These are phyloP conservation scores for Arbacia lixula DNA, from an alignment of 53 echinoderm and acorn worm genomes.

Conservation along the genomic window DNA sequence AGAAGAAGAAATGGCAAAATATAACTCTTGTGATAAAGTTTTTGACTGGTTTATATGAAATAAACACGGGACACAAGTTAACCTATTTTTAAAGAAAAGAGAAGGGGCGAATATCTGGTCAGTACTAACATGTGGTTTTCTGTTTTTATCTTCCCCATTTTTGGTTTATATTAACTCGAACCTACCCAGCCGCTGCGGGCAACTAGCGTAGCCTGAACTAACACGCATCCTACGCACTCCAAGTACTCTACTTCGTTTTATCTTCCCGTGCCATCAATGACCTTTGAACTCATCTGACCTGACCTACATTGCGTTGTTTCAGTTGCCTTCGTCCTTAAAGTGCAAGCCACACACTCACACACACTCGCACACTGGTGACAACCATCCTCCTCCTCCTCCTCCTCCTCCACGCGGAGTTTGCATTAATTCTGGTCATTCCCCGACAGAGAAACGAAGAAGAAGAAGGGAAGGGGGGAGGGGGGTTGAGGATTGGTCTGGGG, in stretches of 20 bases:
- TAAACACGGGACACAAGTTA: background rate
- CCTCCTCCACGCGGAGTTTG: constrained; percentile 40
- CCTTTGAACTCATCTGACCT: constrained; percentile 53
- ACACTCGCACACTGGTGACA: constrained; percentile 55
- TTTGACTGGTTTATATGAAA: constrained; percentile 18
- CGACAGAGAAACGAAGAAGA: background rate
- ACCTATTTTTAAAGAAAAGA: background rate
- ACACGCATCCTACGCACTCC: constrained; percentile 61
- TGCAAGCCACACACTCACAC: constrained; percentile 60
- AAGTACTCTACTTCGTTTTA: constrained; percentile 57
- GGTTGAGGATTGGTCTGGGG: background rate
- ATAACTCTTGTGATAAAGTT: constrained; percentile 6
- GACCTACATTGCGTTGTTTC: constrained; percentile 53
- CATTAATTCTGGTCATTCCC: background rate
- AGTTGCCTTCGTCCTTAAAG: constrained; percentile 54
- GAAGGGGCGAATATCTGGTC: constrained; percentile 52
- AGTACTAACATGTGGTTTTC: constrained; percentile 55
- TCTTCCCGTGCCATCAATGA: constrained; percentile 51
- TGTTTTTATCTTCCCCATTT: constrained; percentile 59
- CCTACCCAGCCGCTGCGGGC: constrained; percentile 54
- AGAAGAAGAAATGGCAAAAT: background rate
- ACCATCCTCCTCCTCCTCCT: no score
- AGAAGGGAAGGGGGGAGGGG: background rate
- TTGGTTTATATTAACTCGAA: constrained; percentile 50
- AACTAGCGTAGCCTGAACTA: constrained; percentile 62